Evolutionary conservation across 2,888 invertebrate genomes (phyloP).

Genomic region (Drosophila meridionalis): DNA sequence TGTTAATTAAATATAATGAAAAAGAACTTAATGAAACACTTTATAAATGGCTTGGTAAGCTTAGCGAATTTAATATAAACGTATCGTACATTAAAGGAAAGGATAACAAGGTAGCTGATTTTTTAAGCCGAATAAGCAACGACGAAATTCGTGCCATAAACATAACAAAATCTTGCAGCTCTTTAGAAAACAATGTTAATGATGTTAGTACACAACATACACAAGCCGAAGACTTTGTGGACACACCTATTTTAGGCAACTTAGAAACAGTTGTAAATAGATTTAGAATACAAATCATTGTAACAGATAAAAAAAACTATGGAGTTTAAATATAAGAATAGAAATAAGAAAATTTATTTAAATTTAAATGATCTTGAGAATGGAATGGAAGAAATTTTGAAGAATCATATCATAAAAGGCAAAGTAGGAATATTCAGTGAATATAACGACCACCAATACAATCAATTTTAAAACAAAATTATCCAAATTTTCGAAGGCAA

Average conservation of each 20-base stretch:
- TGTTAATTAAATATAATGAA: neutral
- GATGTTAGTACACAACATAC: neutral
- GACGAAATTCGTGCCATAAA: neutral
- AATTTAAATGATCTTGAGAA: neutral
- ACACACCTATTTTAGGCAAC: neutral
- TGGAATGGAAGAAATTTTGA: neutral
- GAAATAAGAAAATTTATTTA: neutral
- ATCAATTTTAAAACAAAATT: neutral
- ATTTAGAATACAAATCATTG: neutral
- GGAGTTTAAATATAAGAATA: neutral
- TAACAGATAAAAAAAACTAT: neutral
- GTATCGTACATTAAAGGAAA: neutral
- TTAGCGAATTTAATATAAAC: neutral
- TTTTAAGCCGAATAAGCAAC: neutral
- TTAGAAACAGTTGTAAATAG: neutral
- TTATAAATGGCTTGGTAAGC: neutral
- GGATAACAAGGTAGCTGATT: neutral
- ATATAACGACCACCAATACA: neutral
- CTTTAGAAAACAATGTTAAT: neutral
- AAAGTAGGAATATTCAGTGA: neutral
- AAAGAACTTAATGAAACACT: neutral
- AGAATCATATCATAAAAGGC: neutral
- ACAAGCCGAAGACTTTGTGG: neutral
- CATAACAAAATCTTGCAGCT: neutral
- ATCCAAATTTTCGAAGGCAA: too few species aligned